Base-by-base conservation (phyloP, 2,888 invertebrate genomes). In the Drosophila koepferae region DNA sequence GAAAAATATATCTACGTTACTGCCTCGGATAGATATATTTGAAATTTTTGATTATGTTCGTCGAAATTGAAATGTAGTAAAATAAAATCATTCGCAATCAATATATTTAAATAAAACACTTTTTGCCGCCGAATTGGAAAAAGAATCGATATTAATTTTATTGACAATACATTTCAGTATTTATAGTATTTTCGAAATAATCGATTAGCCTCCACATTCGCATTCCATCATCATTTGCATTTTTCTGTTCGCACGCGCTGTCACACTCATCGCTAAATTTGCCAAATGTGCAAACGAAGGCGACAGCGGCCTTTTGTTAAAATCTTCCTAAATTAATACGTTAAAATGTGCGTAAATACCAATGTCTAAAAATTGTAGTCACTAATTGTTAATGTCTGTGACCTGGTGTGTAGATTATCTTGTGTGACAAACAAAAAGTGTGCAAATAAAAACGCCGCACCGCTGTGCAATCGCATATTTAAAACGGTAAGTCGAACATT, bases 241-340 rank as follows among this genome's bases (percentile, higher is more conserved):
- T 69, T 69, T 34, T 41, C 31, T 43, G 14, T 38, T 55, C 36
- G 9, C 8, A 38, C 6, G 34, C 40, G 23, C 77, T 44, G 77
- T 38, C 75, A 72, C 77, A 72, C 78, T 60, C 10, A 40, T 56
- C 38, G 51, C 48, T 38, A 56, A 55, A 62, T 77, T 79, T 78
- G 77, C 77, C 77, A 77, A 77, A 77, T 77, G 74, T 77, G 74
- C 77, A 77, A 77, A 63, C 66, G 76, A 48, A 54, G 40, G 41
- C 48, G 56, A 49, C 55, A 18, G 28, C 55, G 41, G 65, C 63
- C 31, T 58, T 18, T 53, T 43, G 40, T 16, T 53, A 34, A 40
- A 43, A 23, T 54, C 38, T 49, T 12, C 44, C 31, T n/a, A 20
- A 28, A 20, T 20, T n/a, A 28, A 49, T 38, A 43, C 43, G 48